Conservation (phyloP, 2,113 vertebrate genomes). For the Brachypodius melanocephalos region DNA sequence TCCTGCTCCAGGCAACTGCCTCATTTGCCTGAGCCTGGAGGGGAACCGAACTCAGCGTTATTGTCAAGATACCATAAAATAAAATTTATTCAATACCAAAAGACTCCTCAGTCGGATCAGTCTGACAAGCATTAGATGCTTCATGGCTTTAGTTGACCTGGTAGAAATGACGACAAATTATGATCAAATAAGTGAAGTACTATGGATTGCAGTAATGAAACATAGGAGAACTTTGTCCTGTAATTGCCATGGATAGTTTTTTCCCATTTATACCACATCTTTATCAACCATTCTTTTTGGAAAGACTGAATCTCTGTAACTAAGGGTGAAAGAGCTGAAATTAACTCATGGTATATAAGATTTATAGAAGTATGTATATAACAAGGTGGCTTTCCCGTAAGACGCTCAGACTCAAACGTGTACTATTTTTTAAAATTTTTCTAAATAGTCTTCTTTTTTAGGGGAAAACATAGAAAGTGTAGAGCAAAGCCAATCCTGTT, state of each 20-base stretch:
- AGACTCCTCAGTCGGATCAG: background rate
- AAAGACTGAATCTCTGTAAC: background rate
- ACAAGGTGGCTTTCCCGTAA: background rate
- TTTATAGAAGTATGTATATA: background rate
- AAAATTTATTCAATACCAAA: background rate
- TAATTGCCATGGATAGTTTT: background rate
- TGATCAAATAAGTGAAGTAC: background rate
- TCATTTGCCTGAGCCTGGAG: background rate
- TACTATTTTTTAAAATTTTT: background rate
- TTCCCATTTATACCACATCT: background rate
- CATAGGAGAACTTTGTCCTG: background rate
- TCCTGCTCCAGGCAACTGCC: background rate
- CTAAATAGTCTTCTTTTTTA: background rate
- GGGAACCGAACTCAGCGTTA: background rate
- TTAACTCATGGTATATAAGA: background rate
- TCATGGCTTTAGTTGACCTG: background rate
- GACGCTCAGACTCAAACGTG: background rate
- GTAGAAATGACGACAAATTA: background rate
- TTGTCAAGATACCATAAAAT: background rate
- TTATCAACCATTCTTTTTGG: background rate
- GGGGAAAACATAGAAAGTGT: rapidly evolving
- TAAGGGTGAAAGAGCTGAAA: background rate
- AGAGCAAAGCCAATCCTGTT: background rate
- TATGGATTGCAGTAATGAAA: background rate
- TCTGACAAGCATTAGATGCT: background rate